Evolutionary conservation across 2,113 vertebrate species (phyloP).

Genomic region (Procavia capensis): DNA sequence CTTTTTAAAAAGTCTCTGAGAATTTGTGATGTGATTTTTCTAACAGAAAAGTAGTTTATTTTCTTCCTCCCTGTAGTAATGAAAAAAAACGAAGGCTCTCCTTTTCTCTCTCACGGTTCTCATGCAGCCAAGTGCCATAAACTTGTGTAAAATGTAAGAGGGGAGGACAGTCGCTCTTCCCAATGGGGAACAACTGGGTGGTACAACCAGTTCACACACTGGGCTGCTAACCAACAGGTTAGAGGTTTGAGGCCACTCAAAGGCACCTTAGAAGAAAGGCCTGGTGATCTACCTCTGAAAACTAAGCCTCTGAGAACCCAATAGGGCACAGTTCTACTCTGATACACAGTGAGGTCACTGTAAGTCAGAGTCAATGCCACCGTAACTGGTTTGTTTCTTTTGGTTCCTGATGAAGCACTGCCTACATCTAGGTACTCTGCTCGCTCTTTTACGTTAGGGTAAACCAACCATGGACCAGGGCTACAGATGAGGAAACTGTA

Average conservation of each 20-base stretch:
- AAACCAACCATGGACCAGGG: neutral
- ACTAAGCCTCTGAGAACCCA: neutral
- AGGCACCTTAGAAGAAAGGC: neutral
- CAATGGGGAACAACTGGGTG: neutral
- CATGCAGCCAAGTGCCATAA: no score
- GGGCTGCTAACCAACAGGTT: neutral
- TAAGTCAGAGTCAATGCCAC: neutral
- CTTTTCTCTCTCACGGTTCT: neutral
- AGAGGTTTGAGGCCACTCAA: neutral
- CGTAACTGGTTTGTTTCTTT: neutral
- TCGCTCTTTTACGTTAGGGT: neutral
- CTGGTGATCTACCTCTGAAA: neutral
- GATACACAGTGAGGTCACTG: neutral
- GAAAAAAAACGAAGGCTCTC: slow-evolving; percentile 7
- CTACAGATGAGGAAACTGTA: neutral
- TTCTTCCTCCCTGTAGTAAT: neutral
- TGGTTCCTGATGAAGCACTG: neutral
- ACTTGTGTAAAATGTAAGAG: slow-evolving; percentile 1
- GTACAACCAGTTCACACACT: neutral
- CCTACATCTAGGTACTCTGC: neutral
- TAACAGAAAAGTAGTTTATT: neutral
- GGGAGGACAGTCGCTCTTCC: neutral
- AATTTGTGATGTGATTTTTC: neutral
- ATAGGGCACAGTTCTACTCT: neutral
- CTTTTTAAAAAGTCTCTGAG: slow-evolving; percentile 28